Conservation (phyloP, 2,797 vertebrate genomes). For the Ctenochaetus hawaiiensis region DNA sequence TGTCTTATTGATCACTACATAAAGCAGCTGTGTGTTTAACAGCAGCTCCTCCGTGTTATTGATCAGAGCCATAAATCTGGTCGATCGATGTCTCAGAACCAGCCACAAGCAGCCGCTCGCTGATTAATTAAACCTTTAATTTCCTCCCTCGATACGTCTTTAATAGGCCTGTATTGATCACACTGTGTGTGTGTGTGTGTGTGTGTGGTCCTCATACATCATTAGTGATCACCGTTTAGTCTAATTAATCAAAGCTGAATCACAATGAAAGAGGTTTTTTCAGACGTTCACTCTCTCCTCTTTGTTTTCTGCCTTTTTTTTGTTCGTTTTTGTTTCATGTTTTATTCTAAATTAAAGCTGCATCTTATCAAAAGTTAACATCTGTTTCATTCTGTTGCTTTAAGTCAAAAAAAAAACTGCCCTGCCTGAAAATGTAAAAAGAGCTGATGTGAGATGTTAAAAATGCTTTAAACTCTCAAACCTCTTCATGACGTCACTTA, state of each 20-base stretch:
- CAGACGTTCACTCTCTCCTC: neutral
- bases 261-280: constrained; percentile 12
- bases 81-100: neutral
- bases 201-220: constrained; percentile 18
- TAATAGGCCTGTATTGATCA: constrained; percentile 44
- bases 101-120: neutral
- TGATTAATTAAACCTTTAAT: constrained; percentile 60
- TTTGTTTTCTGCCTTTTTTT: neutral
- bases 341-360: neutral
- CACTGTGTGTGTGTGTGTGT: constrained; percentile 14
- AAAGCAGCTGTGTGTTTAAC: constrained; percentile 12
- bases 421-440: too few relatives aligned
- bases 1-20: constrained; percentile 14
- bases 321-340: neutral
- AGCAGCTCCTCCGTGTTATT: constrained; percentile 26
- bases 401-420: too few relatives aligned
- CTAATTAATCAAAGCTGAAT: constrained; percentile 31
- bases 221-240: constrained; percentile 10
- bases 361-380: neutral
- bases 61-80: constrained; percentile 35
- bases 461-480: neutral
- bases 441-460: too few relatives aligned
- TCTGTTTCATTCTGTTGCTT: too few relatives aligned
- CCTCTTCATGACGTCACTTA: neutral
- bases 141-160: constrained; percentile 43